phyloP scores from a whole-genome alignment of 1,140 invertebrate genomes.

The Pseudomyrmex sp. region DNA sequence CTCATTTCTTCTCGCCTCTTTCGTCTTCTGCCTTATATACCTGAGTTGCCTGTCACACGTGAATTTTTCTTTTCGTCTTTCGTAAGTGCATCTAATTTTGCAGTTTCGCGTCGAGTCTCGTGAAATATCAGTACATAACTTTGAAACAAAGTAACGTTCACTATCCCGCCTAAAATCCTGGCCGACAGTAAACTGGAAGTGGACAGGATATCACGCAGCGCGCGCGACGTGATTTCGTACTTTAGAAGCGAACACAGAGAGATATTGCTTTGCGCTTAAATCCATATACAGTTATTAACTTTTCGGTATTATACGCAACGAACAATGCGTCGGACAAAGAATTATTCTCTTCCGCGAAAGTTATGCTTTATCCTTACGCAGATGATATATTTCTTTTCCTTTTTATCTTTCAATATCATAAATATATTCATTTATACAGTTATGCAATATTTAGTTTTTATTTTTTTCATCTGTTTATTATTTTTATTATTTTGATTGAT shows the following conservation, averaged over 20 bases:
- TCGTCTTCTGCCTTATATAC: neutral
- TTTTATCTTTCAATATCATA: neutral
- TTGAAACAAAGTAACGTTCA: constrained; percentile 52
- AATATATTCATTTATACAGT: too few species aligned
- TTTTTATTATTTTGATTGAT: too few species aligned
- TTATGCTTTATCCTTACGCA: constrained; percentile 8
- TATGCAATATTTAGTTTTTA: too few species aligned
- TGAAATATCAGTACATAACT: constrained; percentile 41
- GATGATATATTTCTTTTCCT: constrained; percentile 2
- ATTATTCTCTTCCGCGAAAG: constrained; percentile 21
- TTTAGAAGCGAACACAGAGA: constrained; percentile 5
- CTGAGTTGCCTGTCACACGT: constrained; percentile 21
- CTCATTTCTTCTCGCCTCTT: constrained; percentile 35
- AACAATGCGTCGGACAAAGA: constrained; percentile 46
- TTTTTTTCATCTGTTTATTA: too few species aligned
- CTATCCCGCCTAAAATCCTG: constrained; percentile 31
- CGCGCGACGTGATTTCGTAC: constrained; percentile 40
- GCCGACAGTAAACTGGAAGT: constrained; percentile 46
- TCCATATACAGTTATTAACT: constrained; percentile 46
- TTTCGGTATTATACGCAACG: constrained; percentile 37
- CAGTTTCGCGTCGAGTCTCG: constrained; percentile 26
- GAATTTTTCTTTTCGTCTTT: constrained; percentile 44
- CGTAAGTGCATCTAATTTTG: constrained; percentile 51
- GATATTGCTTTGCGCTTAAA: constrained; percentile 48
- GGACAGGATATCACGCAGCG: constrained; percentile 35